phyloP scores from a whole-genome alignment of 2,888 invertebrate genomes.

The Leucoma salicis region DNA sequence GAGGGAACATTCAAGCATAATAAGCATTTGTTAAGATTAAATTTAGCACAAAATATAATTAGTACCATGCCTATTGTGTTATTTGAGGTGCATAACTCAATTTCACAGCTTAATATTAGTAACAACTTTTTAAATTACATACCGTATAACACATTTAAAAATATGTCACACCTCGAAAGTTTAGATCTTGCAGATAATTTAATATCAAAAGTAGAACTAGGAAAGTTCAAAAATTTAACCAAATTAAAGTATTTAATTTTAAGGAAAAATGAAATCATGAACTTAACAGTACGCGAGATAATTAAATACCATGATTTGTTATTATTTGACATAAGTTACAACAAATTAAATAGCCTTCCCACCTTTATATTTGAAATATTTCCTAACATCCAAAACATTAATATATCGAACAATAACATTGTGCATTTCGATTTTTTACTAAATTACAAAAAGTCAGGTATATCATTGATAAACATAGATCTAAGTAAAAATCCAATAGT shows the following conservation, averaged over 20 bases:
- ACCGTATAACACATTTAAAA: constrained; percentile 89
- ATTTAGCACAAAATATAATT: constrained; percentile 88
- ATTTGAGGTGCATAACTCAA: constrained; percentile 85
- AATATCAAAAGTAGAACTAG: constrained; percentile 87
- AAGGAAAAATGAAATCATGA: constrained; percentile 70
- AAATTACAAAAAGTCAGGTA: constrained; percentile 50
- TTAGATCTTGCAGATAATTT: constrained; percentile 87
- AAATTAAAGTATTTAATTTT: constrained; percentile 66
- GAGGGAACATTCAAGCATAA: constrained; percentile 88
- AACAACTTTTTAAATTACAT: constrained; percentile 88
- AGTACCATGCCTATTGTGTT: constrained; percentile 84
- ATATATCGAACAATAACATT: constrained; percentile 70
- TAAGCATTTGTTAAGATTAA: constrained; percentile 87
- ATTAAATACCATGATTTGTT: constrained; percentile 58
- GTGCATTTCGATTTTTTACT: constrained; percentile 63
- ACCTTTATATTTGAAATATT: constrained; percentile 62
- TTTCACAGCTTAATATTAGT: constrained; percentile 88
- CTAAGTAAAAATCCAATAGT: constrained; percentile 68
- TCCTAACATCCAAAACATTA: constrained; percentile 70
- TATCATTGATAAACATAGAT: constrained; percentile 66
- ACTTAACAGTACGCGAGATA: constrained; percentile 59
- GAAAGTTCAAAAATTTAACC: constrained; percentile 61
- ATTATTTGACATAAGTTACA: constrained; percentile 67
- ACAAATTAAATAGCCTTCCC: constrained; percentile 61
- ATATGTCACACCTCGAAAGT: constrained; percentile 87